phyloP scores from a whole-genome alignment of 2,113 vertebrate species.

The Cochlearius cochlearius region DNA sequence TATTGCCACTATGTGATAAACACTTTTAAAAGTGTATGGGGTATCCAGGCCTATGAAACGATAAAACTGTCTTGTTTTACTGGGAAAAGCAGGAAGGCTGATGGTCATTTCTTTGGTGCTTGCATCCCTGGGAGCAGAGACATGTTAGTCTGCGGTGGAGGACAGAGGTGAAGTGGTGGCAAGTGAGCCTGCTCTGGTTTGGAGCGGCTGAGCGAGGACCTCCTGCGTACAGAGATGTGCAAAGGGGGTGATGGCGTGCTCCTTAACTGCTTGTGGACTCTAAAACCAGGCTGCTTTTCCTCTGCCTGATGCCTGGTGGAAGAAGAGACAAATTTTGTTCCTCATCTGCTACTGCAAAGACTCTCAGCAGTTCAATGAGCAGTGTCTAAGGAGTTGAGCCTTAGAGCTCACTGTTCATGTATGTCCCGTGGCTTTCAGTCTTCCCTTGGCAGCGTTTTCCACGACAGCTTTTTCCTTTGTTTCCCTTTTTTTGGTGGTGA shows the following conservation, averaged over 20 bases:
- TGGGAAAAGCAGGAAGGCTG: not conserved
- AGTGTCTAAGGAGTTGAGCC: not conserved
- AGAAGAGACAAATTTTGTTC: not conserved
- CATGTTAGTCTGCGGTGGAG: not conserved
- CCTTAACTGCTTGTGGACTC: not conserved
- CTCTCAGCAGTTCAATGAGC: not conserved
- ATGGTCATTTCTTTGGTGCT: not conserved
- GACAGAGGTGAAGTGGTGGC: not conserved
- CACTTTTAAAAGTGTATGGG: not conserved
- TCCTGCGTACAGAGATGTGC: not conserved
- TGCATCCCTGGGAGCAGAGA: not conserved
- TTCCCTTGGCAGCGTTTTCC: not conserved
- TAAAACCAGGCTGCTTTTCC: not conserved
- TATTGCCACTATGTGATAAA: accelerated
- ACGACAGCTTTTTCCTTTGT: not conserved
- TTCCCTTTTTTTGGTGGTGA: not conserved
- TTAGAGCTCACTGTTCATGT: not conserved
- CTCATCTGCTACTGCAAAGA: not conserved
- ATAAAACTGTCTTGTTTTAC: not conserved
- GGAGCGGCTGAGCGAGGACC: not conserved
- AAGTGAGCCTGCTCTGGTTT: not conserved
- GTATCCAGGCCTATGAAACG: not conserved
- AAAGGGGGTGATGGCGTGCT: not conserved
- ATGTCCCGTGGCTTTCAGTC: not conserved
- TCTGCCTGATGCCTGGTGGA: not conserved